Evolutionary conservation across 1,140 invertebrate genomes (phyloP).

Genomic region (Oscheius sp.): DNA sequence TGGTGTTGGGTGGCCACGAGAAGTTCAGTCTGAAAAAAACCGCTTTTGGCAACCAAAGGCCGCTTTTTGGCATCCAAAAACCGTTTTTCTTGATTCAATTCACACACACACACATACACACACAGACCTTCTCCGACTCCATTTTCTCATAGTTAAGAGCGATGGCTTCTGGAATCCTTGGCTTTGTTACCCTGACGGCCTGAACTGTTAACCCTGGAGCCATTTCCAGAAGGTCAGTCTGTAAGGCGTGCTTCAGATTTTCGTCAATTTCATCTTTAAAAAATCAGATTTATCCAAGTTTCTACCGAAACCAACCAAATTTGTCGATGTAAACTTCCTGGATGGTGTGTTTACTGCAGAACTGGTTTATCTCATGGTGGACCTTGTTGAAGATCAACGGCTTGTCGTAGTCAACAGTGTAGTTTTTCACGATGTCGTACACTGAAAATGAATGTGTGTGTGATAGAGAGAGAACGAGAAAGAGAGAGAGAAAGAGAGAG

Average conservation of each 20-base stretch:
- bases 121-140: constrained; percentile 74
- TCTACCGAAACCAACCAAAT: constrained; percentile 66
- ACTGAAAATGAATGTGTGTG: constrained; percentile 70
- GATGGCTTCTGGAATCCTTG: constrained; percentile 83
- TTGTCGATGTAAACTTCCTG: constrained; percentile 88
- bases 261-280: constrained; percentile 81
- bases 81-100: too few species aligned
- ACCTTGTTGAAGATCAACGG: constrained; percentile 87
- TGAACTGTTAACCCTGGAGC: constrained; percentile 80
- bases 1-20: constrained; percentile 81
- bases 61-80: too few species aligned
- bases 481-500: neutral
- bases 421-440: constrained; percentile 82
- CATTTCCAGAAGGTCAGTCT: constrained; percentile 78
- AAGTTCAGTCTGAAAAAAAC: constrained; percentile 70
- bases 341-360: constrained; percentile 77
- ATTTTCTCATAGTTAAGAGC: constrained; percentile 86
- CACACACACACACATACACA: neutral
- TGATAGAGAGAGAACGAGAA: neutral
- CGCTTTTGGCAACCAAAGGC: too few species aligned
- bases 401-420: constrained; percentile 84
- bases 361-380: constrained; percentile 88
- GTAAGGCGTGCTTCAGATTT: constrained; percentile 79
- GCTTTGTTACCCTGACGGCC: constrained; percentile 83
- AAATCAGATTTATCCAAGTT: neutral